Base-by-base conservation (phyloP, 2,888 invertebrate genomes). In the Acronicta alni region DNA sequence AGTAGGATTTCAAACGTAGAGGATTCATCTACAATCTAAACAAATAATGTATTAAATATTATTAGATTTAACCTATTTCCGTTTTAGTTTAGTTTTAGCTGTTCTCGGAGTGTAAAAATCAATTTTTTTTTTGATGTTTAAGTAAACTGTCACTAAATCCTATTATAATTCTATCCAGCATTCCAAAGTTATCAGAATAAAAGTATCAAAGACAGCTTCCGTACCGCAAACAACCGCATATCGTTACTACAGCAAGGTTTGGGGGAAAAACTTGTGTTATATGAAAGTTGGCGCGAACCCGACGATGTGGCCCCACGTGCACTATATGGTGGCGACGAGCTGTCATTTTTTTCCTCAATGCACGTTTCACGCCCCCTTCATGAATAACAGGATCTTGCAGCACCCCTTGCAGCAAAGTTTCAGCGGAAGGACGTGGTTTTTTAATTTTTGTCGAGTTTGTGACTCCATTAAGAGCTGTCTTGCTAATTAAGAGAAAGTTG, bases 251-350 rank as follows among this genome's bases (percentile, higher is more conserved):
- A 69, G 61, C 59, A 71, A 77, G 79, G 73, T 75, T 83, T 78
- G 64, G 73, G 82, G 79, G 81, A 87, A 90, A 90, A 90, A 85
- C 82, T 87, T 87, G 83, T 77, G 84, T 88, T 82, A 88, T 88
- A 89, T 87, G 86, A 87, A 86, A 89, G 85, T 88, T 82, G 80
- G 83, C 83, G 89, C 84, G 74, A 86, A 85, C 79, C 82, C 79
- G 85, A 71, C 82, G 81, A 85, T 80, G 80, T 74, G 70, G 79
- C 71, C 82, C 67, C 91, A 90, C 89, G 89, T 91, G 91, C 85
- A 78, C 62, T 89, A 89, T 88, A 91, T 88, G 84, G 82, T 76
- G 79, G 78, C 80, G 83, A 83, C 83, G 83, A 80, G 84, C 80
- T 75, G 67, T 70, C 79, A 83, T 86, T 89, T 88, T 87, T 89